Conservation (phyloP, 2,797 vertebrate species). For the Chaetophractus vellerosus region DNA sequence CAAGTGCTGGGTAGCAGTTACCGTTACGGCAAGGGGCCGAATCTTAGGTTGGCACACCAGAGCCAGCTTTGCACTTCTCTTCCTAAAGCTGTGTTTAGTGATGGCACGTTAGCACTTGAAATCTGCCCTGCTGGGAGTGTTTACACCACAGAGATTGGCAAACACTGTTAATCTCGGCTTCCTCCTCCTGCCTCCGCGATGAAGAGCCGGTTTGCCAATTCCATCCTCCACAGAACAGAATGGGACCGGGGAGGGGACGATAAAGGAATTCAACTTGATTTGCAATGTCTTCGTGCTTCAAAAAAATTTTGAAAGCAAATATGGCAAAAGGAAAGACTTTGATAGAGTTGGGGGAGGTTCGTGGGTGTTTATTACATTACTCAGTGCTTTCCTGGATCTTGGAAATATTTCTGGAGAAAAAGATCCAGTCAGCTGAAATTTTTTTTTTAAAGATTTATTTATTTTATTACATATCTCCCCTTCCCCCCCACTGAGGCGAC, state of each 20-base stretch:
- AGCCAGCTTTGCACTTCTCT: not conserved
- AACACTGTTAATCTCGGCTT: not conserved
- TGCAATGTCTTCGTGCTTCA: not conserved
- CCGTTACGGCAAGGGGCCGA: fast-evolving
- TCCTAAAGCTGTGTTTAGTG: not conserved
- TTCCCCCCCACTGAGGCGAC: too few species aligned
- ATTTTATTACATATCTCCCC: too few species aligned
- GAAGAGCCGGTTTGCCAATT: not conserved
- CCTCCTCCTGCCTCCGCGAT: too few species aligned
- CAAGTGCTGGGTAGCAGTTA: not conserved
- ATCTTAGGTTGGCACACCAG: too few species aligned
- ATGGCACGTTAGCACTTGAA: not conserved
- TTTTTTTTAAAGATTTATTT: too few species aligned
- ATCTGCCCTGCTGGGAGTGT: not conserved
- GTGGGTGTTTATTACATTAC: not conserved
- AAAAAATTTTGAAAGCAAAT: constrained; percentile 3
- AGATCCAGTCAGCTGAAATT: not conserved
- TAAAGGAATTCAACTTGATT: not conserved
- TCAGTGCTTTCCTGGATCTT: not conserved
- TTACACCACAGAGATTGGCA: not conserved
- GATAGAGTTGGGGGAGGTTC: not conserved
- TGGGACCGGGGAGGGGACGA: fast-evolving
- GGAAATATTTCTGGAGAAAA: constrained; percentile 40
- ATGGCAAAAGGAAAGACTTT: not conserved
- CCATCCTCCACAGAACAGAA: not conserved